These are phyloP conservation scores for Thunnus thynnus DNA, from an alignment of 2,113 vertebrate genomes.

Conservation along the genomic window DNA sequence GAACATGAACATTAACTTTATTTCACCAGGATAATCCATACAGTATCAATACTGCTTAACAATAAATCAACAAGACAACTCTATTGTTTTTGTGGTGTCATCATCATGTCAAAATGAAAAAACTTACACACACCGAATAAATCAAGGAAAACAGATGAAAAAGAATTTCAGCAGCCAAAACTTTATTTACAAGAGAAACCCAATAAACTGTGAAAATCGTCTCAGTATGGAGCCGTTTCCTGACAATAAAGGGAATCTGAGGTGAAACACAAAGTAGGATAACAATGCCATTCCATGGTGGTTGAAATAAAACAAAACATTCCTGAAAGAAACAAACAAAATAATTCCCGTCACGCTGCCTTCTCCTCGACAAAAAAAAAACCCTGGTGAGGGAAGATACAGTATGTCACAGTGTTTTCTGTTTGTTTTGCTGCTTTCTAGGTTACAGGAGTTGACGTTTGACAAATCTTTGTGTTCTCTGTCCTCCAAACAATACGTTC, in stretches of 20 bases:
- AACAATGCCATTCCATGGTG: neutral
- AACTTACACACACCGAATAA: neutral
- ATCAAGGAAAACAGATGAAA: neutral
- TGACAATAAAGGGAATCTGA: neutral
- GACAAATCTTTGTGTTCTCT: neutral
- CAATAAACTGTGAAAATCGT: neutral
- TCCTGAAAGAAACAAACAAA: neutral
- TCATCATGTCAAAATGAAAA: neutral
- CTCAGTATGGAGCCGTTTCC: neutral
- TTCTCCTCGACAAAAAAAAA: neutral
- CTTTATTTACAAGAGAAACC: neutral
- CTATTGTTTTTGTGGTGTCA: too few relatives aligned
- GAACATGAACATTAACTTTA: too few relatives aligned
- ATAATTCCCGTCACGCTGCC: neutral
- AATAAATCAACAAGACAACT: too few relatives aligned
- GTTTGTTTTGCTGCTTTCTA: slow-evolving; percentile 51
- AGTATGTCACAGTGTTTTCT: neutral
- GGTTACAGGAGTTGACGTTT: slow-evolving; percentile 21
- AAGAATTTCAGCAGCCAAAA: neutral
- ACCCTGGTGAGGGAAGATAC: neutral
- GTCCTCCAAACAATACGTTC: slow-evolving; percentile 16
- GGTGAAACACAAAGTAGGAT: neutral
- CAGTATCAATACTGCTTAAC: too few relatives aligned
- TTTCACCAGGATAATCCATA: too few relatives aligned
- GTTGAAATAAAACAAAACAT: neutral